Base-by-base conservation (phyloP, 2,113 vertebrate genomes). In the Tichodroma muraria region DNA sequence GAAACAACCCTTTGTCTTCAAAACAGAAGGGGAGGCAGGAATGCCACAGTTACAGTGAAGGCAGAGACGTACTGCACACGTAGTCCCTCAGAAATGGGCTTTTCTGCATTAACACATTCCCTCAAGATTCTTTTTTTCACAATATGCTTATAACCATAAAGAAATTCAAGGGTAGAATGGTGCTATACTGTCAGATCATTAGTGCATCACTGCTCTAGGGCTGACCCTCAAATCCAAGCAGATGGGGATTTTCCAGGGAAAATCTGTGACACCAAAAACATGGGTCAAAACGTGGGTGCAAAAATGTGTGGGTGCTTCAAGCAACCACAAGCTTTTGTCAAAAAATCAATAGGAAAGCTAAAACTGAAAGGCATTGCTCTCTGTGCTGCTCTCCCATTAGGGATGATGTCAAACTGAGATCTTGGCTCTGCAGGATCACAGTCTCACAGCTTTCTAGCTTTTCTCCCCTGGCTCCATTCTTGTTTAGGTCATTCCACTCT, bases 401-500 rank as follows among this genome's bases (percentile, higher is more conserved):
- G 38, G 70, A 70, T 89, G 59, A 91, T 78, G 68, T 72, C 80
- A 91, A 89, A 87, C n/a, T 33, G 47, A 80, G 85, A 66, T 90
- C 53, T 88, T 84, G 80, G 88, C 78, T 93, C 68, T 77, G 64
- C 6, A 88, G 80, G 82, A 92, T 56, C 66, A 71, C 61, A 88
- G 82, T 85, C 88, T 86, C 77, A 82, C 57, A 93, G 73, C 47
- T 80, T 86, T 89, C 64, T 90, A 77, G 59, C 53, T 83, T 69
- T 85, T 94, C 85, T 1, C 7, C 47, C 75, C 68, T 93, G 59
- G 54, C 61, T 89, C 71, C 53, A 16, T 63, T 87, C 87, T 92
- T 80, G 84, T 89, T 93, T 92, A 92, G 92, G 94, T 88, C 92
- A 95, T 96, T 92, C 76, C 80, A 91, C 86, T 93, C 73, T 89